A percentile compares a stretch with the other conserved stretches of the same genome.
Evolutionary conservation across 1,140 invertebrate species (phyloP).

Genomic region (Bombus terrestris): DNA sequence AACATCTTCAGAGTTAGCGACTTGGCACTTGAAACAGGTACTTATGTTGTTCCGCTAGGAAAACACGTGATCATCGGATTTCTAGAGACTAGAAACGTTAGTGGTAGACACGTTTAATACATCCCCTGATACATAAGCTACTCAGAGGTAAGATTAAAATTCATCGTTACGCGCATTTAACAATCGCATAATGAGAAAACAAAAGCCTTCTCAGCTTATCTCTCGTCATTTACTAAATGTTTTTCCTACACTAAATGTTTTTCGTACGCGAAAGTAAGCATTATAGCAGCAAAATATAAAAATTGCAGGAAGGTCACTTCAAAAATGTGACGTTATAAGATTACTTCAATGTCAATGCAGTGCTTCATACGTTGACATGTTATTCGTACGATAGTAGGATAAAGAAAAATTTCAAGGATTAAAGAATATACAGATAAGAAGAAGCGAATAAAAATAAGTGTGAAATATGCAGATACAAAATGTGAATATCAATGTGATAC

Average conservation of each 20-base stretch:
- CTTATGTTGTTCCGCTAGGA: no score
- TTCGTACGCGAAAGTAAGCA: background rate
- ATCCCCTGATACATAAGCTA: background rate
- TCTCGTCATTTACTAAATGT: background rate
- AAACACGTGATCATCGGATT: background rate
- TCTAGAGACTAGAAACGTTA: background rate
- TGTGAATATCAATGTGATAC: no score
- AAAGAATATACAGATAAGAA: no score
- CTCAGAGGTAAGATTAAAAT: background rate
- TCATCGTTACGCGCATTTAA: background rate
- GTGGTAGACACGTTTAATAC: background rate
- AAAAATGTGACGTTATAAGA: background rate
- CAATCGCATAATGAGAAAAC: background rate
- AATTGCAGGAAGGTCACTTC: background rate
- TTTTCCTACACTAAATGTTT: background rate
- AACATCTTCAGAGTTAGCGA: background rate
- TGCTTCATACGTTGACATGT: no score
- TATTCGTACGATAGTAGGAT: no score
- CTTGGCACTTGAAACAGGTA: background rate
- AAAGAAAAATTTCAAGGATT: no score
- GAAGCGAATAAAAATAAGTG: no score
- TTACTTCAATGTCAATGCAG: background rate
- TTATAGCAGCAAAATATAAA: background rate
- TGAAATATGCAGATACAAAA: no score
- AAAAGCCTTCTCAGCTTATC: background rate